These are phyloP conservation scores for Scaptomyza pallida DNA, from an alignment of 1,140 invertebrate genomes.

Conservation along the genomic window DNA sequence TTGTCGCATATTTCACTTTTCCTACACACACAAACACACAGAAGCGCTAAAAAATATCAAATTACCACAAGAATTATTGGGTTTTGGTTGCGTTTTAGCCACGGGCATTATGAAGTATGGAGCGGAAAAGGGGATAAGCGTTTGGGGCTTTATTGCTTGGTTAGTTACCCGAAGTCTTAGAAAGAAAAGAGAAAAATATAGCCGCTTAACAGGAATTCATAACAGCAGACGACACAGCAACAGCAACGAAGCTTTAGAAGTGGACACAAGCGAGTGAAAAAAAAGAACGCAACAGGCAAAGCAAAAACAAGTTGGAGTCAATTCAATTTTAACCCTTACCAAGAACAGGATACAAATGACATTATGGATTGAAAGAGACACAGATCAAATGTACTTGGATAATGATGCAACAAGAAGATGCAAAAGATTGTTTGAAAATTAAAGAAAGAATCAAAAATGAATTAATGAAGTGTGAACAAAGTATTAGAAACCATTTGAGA, in stretches of 20 bases:
- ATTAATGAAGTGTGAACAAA: too few species aligned
- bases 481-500: too few species aligned
- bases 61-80: constrained; percentile 54
- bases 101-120: not conserved
- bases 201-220: not conserved
- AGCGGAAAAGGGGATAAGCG: constrained; percentile 12
- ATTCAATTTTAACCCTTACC: not conserved
- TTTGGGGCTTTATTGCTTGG: constrained; percentile 1
- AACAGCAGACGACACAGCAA: not conserved
- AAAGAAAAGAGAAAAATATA: not conserved
- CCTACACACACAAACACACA: not conserved
- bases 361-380: too few species aligned
- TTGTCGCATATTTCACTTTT: constrained; percentile 21
- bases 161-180: constrained; percentile 38
- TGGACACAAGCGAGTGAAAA: not conserved
- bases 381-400: too few species aligned
- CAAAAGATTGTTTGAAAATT: too few species aligned
- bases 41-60: constrained; percentile 47
- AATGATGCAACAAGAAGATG: too few species aligned
- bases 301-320: not conserved
- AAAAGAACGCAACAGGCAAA: not conserved
- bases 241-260: constrained; percentile 27
- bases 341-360: too few species aligned
- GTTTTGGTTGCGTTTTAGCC: constrained; percentile 14
- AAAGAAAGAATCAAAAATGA: too few species aligned